Evolutionary conservation across 1,140 invertebrate species (phyloP).

Genomic region (Grapholita molesta): DNA sequence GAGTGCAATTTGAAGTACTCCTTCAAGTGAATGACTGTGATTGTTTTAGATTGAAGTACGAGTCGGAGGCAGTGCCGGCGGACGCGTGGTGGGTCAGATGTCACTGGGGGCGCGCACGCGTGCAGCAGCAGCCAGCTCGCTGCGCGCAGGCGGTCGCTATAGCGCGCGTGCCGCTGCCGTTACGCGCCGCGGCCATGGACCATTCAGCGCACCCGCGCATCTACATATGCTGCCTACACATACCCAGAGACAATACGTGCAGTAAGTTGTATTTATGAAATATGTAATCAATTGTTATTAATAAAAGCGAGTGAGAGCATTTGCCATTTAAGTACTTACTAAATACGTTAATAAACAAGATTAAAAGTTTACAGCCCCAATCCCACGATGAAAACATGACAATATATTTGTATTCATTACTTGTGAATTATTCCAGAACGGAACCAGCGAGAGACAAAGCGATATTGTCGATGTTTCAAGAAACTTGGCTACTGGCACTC

Average conservation of each 20-base stretch:
- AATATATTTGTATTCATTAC: no score
- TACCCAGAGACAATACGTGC: slow-evolving; percentile 65
- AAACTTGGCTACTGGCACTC: slow-evolving; percentile 69
- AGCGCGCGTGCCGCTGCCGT: slow-evolving; percentile 66
- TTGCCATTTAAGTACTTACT: neutral
- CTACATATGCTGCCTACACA: slow-evolving; percentile 71
- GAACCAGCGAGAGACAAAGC: slow-evolving; percentile 70
- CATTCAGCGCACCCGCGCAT: slow-evolving; percentile 60
- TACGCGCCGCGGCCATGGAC: slow-evolving; percentile 58
- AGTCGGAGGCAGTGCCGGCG: slow-evolving; percentile 63
- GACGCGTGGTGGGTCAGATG: slow-evolving; percentile 76
- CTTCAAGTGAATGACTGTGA: no score
- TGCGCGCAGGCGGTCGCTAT: slow-evolving; percentile 61
- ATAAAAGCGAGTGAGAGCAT: slow-evolving; percentile 19
- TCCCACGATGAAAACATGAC: neutral
- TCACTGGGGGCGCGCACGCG: slow-evolving; percentile 59
- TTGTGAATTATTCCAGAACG: slow-evolving; percentile 55
- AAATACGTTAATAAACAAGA: no score
- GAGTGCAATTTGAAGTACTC: no score
- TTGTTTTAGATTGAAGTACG: slow-evolving; percentile 56
- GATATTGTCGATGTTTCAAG: slow-evolving; percentile 70
- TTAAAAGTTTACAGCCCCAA: no score
- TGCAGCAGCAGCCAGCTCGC: slow-evolving; percentile 59
- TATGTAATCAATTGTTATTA: no score
- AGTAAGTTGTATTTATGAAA: slow-evolving; percentile 51